These are phyloP conservation scores for Pseudopodoces humilis DNA, from an alignment of 2,113 vertebrate genomes.

Conservation along the genomic window DNA sequence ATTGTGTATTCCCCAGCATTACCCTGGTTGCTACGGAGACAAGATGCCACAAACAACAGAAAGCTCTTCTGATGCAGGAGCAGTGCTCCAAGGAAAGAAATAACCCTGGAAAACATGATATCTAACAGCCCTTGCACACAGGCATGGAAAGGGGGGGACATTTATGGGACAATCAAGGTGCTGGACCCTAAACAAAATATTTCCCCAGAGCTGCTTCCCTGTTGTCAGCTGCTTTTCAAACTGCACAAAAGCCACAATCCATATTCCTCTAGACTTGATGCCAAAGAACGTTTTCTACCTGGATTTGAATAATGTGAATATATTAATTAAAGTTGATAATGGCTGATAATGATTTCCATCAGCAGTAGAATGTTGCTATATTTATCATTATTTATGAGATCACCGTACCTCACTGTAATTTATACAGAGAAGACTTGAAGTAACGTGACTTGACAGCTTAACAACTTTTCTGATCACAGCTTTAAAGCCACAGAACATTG, in stretches of 20 bases:
- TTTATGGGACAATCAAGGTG: rapidly evolving
- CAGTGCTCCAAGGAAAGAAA: neutral
- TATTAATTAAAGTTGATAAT: constrained; percentile 64
- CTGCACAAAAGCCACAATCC: neutral
- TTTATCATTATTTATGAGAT: constrained; percentile 47
- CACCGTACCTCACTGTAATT: neutral
- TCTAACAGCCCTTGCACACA: neutral
- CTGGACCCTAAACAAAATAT: neutral
- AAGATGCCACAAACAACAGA: constrained; percentile 23
- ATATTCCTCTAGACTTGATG: neutral
- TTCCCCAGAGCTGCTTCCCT: neutral
- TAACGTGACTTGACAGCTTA: constrained; percentile 47
- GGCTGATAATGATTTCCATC: constrained; percentile 51
- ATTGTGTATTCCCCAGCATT: neutral
- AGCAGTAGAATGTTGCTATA: constrained; percentile 41
- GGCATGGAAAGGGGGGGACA: neutral
- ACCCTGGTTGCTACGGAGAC: neutral
- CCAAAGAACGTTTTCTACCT: constrained; percentile 58
- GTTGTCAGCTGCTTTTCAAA: neutral
- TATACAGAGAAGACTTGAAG: constrained; percentile 43
- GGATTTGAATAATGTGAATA: constrained; percentile 66
- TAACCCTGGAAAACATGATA: neutral
- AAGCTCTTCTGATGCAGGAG: neutral
- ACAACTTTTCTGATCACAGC: neutral
- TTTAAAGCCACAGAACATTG: neutral